Conservation (phyloP, 2,888 invertebrate species). For the Nysson spinosus region DNA sequence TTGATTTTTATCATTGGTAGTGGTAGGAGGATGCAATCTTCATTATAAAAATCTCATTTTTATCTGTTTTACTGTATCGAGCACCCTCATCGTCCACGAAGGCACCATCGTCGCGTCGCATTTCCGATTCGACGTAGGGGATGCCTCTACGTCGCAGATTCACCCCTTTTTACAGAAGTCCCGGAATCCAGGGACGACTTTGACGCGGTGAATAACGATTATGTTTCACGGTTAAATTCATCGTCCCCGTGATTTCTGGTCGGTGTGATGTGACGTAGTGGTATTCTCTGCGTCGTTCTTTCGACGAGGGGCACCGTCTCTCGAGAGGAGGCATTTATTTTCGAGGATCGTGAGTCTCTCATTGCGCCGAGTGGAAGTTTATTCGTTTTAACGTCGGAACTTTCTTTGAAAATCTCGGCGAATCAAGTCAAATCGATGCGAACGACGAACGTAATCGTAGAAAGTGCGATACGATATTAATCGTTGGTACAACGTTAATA, state of each 20-base stretch:
- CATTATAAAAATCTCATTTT: too few relatives aligned
- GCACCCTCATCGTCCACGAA: not conserved
- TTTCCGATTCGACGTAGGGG: constrained; percentile 63
- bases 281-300: constrained; percentile 65
- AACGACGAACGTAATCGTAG: too few relatives aligned
- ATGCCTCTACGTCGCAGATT: constrained; percentile 64
- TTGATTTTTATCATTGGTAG: too few relatives aligned
- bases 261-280: constrained; percentile 75
- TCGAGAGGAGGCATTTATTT: constrained; percentile 1
- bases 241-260: constrained; percentile 32
- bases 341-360: constrained; percentile 5
- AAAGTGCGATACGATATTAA: too few relatives aligned
- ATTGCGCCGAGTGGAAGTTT: too few relatives aligned
- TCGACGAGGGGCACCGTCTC: constrained; percentile 48
- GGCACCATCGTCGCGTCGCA: not conserved
- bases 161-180: constrained; percentile 52
- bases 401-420: too few relatives aligned
- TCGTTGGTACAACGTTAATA: too few relatives aligned
- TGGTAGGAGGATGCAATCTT: too few relatives aligned
- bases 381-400: too few relatives aligned
- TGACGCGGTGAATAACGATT: not conserved
- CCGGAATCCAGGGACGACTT: not conserved
- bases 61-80: too few relatives aligned
- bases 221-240: not conserved
- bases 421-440: too few relatives aligned